Percentiles rank a stretch among this genome's conserved stretches.
Evolutionary conservation across 2,797 vertebrate genomes (phyloP).

Genomic region (Halcyon leucocephala): DNA sequence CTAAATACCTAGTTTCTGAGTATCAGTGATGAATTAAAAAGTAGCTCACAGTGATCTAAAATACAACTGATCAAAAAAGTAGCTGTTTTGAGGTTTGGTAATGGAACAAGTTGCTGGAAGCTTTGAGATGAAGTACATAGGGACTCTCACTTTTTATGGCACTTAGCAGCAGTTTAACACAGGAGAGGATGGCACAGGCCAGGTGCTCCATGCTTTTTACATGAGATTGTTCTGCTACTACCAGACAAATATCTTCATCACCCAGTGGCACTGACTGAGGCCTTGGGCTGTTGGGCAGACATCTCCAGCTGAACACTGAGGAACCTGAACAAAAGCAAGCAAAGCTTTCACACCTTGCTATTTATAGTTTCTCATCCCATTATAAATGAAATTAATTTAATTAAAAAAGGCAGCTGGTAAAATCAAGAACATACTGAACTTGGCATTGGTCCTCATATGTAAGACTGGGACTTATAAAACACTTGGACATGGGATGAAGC

Average conservation of each 20-base stretch:
- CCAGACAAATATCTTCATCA: not conserved
- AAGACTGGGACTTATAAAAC: conserved; percentile 26
- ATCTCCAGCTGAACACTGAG: not conserved
- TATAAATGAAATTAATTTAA: not conserved
- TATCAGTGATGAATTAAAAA: not conserved
- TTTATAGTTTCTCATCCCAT: not conserved
- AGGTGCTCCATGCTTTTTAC: not conserved
- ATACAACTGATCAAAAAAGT: not conserved
- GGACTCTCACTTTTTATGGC: not conserved
- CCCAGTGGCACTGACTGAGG: not conserved
- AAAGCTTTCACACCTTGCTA: not conserved
- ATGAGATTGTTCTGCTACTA: not conserved
- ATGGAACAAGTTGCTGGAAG: not conserved
- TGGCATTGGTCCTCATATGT: not conserved
- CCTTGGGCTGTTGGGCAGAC: not conserved
- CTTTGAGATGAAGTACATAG: not conserved
- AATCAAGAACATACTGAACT: conserved; percentile 23
- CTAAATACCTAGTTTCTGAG: not conserved
- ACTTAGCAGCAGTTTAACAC: not conserved
- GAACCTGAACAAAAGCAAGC: not conserved
- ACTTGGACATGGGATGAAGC: not conserved
- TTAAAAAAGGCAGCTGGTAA: conserved; percentile 4
- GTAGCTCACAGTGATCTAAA: not conserved
- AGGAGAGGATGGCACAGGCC: not conserved
- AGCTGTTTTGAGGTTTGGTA: not conserved